Base-by-base conservation (phyloP, 1,140 invertebrate genomes). In the Aradophagus sp. region DNA sequence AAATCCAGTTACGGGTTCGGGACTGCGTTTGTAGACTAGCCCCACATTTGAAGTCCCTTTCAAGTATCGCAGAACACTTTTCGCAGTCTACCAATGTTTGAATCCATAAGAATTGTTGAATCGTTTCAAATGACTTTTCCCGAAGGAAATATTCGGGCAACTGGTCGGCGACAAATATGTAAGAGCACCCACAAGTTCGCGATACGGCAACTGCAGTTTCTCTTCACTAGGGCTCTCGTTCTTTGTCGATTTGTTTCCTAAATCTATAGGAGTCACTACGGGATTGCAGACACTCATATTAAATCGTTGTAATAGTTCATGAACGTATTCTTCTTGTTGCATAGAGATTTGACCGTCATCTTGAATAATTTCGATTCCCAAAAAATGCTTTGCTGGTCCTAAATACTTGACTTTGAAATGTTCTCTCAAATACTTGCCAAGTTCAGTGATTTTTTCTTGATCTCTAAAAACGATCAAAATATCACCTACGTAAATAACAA, bases 1-100 rank as follows among this genome's bases (percentile, higher is more conserved):
- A 38, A 27, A 70, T 20, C 35, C 63, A 2, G 12, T n/a, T 7
- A 74, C 5, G 20, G 50, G 17, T 17, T 17, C 11, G 2, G 16
- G 10, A 27, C 36, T 14, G 12, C 29, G 36, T 31, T 19, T n/a
- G 31, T 36, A 80, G 12, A 38, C 15, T 10, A 47, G 26, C 0
- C 29, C 42, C 8, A 47, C 13, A 8, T 47, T 12, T 4, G 34
- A 7, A 5, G 84, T 84, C 27, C 73, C 78, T 17, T 78, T 76
- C 1, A 85, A 26, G 50, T 84, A 84, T 0, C 76, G 23, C 8
- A 53, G 36, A 6, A 53, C 48, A 1, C 48, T 2, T 10, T 53
- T 53, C 2, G 35, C 35, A 0, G 48, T 12, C 15, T 39, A 39
- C 35, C 63, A 67, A 12, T 67, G 63, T 0, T 29, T 1, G 0